Evolutionary conservation across 2,888 invertebrate species (phyloP).

Genomic region (Rhimphoctona megacephalus): DNA sequence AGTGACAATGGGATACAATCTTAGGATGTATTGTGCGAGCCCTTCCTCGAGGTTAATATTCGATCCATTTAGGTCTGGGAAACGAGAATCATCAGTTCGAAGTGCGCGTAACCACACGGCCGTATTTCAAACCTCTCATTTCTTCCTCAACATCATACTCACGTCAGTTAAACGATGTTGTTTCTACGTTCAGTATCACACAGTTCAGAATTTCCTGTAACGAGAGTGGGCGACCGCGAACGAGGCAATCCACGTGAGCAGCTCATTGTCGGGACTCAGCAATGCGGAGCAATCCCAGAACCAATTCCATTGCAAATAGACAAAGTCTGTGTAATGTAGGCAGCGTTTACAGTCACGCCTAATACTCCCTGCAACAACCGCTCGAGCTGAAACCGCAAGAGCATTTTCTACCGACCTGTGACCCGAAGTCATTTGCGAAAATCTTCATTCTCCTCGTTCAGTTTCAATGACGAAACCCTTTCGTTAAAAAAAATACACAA

Average conservation of each 20-base stretch:
- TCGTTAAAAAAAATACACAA: neutral
- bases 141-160: slow-evolving; percentile 18
- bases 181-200: slow-evolving; percentile 8
- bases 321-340: slow-evolving; percentile 23
- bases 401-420: slow-evolving; percentile 32
- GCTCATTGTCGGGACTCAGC: slow-evolving; percentile 44
- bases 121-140: slow-evolving; percentile 11
- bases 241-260: slow-evolving; percentile 37
- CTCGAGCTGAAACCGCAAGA: slow-evolving; percentile 35
- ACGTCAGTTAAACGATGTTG: slow-evolving; percentile 28
- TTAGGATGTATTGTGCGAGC: slow-evolving; percentile 22
- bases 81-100: slow-evolving; percentile 26
- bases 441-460: neutral
- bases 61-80: slow-evolving; percentile 32
- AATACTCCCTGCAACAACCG: slow-evolving; percentile 23
- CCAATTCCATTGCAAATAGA: slow-evolving; percentile 4
- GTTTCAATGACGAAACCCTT: neutral
- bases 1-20: neutral
- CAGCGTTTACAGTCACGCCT: slow-evolving; percentile 32
- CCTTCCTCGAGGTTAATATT: slow-evolving; percentile 26
- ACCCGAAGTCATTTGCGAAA: slow-evolving; percentile 34
- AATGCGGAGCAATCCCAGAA: slow-evolving; percentile 27
- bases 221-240: slow-evolving; percentile 57
- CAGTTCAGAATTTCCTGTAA: slow-evolving; percentile 48
- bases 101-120: slow-evolving; percentile 20